Evolutionary conservation across 1,140 invertebrate genomes (phyloP).

Genomic region (Mycetomoellerius zeteki): DNA sequence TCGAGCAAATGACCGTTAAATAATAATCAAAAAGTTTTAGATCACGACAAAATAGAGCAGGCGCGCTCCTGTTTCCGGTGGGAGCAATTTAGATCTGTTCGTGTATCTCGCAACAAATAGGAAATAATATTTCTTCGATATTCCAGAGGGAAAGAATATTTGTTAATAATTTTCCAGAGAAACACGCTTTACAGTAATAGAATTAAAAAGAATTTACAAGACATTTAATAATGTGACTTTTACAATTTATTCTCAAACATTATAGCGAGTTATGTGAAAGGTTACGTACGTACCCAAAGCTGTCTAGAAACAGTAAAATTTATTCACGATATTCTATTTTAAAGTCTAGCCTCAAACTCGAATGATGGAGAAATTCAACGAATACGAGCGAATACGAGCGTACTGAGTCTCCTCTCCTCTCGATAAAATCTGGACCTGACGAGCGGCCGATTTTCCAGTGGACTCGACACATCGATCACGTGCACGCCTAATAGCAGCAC

Average conservation of each 20-base stretch:
- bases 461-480: constrained; percentile 81
- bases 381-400: constrained; percentile 3
- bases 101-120: not conserved
- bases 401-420: constrained; percentile 52
- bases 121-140: constrained; percentile 11
- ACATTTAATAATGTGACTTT: constrained; percentile 27
- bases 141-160: not conserved
- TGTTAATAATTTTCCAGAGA: constrained; percentile 1
- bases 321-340: not conserved
- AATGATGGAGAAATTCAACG: not conserved
- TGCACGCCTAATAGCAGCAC: constrained; percentile 83
- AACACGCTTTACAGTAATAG: not conserved
- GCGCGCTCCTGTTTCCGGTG: not conserved
- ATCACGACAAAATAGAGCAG: not conserved
- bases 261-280: not conserved
- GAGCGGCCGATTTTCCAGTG: constrained; percentile 70
- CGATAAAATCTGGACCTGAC: constrained; percentile 67
- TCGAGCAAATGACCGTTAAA: constrained; percentile 18
- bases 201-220: not conserved
- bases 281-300: not conserved
- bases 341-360: not conserved
- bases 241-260: not conserved
- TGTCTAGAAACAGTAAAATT: not conserved
- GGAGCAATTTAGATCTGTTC: constrained; percentile 32
- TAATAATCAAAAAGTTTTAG: constrained; percentile 45